Evolutionary conservation across 1,140 invertebrate genomes (phyloP).

Genomic region (Zaprionus vittiger): DNA sequence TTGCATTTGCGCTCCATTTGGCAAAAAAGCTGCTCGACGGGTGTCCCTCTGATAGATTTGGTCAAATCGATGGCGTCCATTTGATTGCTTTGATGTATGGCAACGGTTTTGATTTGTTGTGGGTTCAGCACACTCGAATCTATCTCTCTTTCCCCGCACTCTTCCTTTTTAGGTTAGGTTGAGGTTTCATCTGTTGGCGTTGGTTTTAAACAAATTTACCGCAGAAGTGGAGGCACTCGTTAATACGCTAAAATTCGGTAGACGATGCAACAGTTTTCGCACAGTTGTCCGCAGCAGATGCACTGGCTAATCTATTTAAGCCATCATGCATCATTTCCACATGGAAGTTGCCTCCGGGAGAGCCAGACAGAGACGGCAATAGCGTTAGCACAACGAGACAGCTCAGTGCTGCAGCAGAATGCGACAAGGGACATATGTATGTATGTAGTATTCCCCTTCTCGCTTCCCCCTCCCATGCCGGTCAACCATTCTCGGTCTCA

Average conservation of each 20-base stretch:
- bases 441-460: not conserved
- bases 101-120: slow-evolving; percentile 29
- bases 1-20: slow-evolving; percentile 44
- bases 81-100: slow-evolving; percentile 73
- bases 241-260: not conserved
- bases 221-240: not conserved
- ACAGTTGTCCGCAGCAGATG: slow-evolving; percentile 19
- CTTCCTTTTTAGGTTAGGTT: not conserved
- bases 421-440: slow-evolving; percentile 16
- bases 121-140: slow-evolving; percentile 10
- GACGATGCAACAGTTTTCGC: slow-evolving; percentile 8
- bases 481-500: not conserved
- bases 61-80: slow-evolving; percentile 46
- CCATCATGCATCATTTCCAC: slow-evolving; percentile 46
- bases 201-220: not conserved
- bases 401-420: slow-evolving; percentile 5
- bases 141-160: not conserved
- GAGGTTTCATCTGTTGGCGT: not conserved
- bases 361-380: not conserved
- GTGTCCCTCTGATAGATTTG: slow-evolving; percentile 17
- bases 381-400: not conserved
- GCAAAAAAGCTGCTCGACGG: slow-evolving; percentile 18
- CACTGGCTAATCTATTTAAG: slow-evolving; percentile 64
- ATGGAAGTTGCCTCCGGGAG: slow-evolving; percentile 33
- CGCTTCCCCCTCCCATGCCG: not conserved